A percentile compares a stretch with the other conserved stretches of the same genome.
These are phyloP conservation scores for Podarcis cretensis DNA, from an alignment of 2,113 vertebrate genomes.

Conservation along the genomic window DNA sequence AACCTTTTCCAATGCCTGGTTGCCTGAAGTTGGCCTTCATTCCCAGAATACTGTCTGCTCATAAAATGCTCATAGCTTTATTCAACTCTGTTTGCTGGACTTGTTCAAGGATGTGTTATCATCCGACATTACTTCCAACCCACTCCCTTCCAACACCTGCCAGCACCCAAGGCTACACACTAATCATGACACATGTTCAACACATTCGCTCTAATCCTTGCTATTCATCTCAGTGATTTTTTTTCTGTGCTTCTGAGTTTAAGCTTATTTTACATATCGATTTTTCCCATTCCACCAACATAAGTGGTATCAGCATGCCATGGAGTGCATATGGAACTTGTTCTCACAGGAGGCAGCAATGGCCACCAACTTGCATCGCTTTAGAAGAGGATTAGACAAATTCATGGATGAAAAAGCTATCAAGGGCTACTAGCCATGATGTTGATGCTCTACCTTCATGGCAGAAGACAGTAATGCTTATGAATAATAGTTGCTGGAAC, in stretches of 20 bases:
- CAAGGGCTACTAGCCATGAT: too few species aligned
- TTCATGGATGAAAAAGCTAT: too few species aligned
- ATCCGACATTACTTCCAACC: background rate
- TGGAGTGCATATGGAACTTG: too few species aligned
- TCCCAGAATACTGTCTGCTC: background rate
- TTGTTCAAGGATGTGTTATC: background rate
- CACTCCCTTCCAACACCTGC: background rate
- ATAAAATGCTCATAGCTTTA: too few species aligned
- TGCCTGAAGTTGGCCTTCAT: background rate
- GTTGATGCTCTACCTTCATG: too few species aligned
- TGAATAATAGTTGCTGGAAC: too few species aligned
- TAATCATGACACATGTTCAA: background rate
- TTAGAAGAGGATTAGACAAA: too few species aligned
- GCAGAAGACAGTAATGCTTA: too few species aligned
- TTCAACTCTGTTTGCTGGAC: background rate
- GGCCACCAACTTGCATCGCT: too few species aligned
- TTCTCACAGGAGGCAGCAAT: too few species aligned
- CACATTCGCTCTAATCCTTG: background rate
- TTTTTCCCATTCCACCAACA: background rate
- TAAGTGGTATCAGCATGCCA: background rate
- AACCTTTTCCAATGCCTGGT: background rate
- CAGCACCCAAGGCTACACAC: background rate
- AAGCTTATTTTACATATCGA: background rate
- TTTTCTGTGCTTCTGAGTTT: background rate
- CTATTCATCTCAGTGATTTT: background rate